Evolutionary conservation across 2,113 vertebrate species (phyloP).

Genomic region (Nanorana parkeri): DNA sequence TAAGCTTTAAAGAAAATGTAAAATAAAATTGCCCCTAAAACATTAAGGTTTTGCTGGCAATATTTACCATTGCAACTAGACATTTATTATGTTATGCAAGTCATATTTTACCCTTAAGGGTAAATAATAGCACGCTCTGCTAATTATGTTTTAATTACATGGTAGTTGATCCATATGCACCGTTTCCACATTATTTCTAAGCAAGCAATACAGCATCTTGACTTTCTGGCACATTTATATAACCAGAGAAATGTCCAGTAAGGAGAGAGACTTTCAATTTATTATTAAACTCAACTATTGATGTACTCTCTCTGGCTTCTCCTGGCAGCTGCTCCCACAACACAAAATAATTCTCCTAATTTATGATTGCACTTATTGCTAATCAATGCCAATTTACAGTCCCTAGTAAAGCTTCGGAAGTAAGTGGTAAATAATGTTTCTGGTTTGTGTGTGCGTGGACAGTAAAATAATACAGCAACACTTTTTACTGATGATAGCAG

Average conservation of each 20-base stretch:
- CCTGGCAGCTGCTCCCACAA: slow-evolving; percentile 4
- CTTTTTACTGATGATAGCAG: slow-evolving; percentile 19
- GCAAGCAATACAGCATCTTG: too few species aligned
- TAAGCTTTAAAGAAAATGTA: too few species aligned
- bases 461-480: slow-evolving; percentile 10
- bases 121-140: not conserved
- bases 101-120: not conserved
- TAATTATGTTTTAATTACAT: slow-evolving; percentile 10
- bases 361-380: slow-evolving; percentile 45
- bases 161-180: not conserved
- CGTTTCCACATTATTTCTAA: not conserved
- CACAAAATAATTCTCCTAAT: slow-evolving; percentile 37
- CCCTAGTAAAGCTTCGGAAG: slow-evolving; percentile 34
- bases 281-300: slow-evolving; percentile 17
- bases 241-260: not conserved
- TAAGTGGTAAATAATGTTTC: slow-evolving; percentile 18
- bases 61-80: too few species aligned
- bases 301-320: slow-evolving; percentile 25
- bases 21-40: too few species aligned
- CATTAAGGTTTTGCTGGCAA: too few species aligned
- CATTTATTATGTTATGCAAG: not conserved
- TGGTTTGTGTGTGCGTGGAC: not conserved
- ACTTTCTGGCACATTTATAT: not conserved
- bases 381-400: slow-evolving; percentile 51
- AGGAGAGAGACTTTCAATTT: slow-evolving; percentile 26